phyloP scores from a whole-genome alignment of 2,113 vertebrate genomes.

The Scolopax mira region DNA sequence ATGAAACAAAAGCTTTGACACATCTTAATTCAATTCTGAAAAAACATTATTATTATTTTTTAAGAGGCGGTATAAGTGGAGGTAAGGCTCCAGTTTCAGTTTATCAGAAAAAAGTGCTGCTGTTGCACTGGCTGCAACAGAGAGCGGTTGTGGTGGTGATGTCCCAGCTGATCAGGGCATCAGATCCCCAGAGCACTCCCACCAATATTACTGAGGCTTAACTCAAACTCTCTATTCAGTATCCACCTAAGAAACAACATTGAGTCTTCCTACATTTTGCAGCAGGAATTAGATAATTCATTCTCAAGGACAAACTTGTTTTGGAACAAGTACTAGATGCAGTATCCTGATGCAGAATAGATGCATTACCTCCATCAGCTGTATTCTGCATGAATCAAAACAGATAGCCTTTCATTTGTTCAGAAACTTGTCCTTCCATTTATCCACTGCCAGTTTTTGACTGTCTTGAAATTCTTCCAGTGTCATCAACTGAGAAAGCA shows the following conservation, averaged over 20 bases:
- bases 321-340: fast-evolving
- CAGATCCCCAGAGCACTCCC: neutral
- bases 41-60: neutral
- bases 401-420: neutral
- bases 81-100: neutral
- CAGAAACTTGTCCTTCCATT: neutral
- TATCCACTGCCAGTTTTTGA: neutral
- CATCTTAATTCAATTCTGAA: neutral
- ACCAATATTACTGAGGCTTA: neutral
- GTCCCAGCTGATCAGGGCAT: neutral
- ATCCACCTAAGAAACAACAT: neutral
- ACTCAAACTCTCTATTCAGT: too few species aligned
- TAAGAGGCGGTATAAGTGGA: neutral
- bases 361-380: neutral
- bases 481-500: neutral
- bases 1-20: neutral
- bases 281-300: neutral
- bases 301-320: neutral
- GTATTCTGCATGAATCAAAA: neutral
- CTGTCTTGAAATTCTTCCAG: neutral
- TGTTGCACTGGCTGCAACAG: neutral
- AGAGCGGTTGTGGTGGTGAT: fast-evolving
- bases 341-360: neutral
- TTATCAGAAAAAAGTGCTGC: neutral
- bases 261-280: neutral